Evolutionary conservation across 53 echinoderm and acorn worm species (phyloP), one percentile per base, ranked within the genome.

Genomic region (Henricia sp.): DNA sequence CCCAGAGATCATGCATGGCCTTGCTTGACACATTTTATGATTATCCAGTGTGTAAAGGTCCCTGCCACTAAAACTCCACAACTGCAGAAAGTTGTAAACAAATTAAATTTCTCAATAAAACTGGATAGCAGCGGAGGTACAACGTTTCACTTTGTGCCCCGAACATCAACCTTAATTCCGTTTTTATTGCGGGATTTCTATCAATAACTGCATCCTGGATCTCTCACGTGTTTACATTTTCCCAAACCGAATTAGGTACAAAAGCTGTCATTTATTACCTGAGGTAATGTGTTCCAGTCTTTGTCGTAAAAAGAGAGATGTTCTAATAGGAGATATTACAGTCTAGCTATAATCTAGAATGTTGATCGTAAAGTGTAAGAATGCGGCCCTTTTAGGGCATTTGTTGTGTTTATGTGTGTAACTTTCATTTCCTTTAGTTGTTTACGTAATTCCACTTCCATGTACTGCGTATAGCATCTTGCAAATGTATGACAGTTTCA

Each of bases 251-350:
- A 73, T 36, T 52, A 54, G 52, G 54, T 25, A 73, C 52, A 73
- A 73, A 73, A 73, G 73, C 53, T 73, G 73, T 54, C 73, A 73
- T 73, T 73, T 73, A 73, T 73, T 73, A 37, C 73, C 52, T 37
- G 54, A 13, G 52, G 37, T 73, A 73, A 73, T 52, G 36, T n/a
- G 30, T 60, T 60, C 62, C 62, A 60, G 62, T 60, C 62, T 60
- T 60, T 27, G 62, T 34, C 62, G 12, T 32, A 60, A 60, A 60
- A 60, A 60, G 62, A 60, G 33, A 60, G 24, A 8, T 67, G 67
- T 34, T 37, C 21, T 67, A 38, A 3, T 67, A 23, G 67, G n/a
- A 39, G 38, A 19, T 10, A 8, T 67, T 67, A 67, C 19, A 1
- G 38, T 38, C n/a, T n/a, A n/a, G 67, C 67, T 38, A 39, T 67